A percentile compares a stretch with the other conserved stretches of the same genome.
Evolutionary conservation across 2,113 vertebrate species (phyloP).

Genomic region (Colaptes auratus): DNA sequence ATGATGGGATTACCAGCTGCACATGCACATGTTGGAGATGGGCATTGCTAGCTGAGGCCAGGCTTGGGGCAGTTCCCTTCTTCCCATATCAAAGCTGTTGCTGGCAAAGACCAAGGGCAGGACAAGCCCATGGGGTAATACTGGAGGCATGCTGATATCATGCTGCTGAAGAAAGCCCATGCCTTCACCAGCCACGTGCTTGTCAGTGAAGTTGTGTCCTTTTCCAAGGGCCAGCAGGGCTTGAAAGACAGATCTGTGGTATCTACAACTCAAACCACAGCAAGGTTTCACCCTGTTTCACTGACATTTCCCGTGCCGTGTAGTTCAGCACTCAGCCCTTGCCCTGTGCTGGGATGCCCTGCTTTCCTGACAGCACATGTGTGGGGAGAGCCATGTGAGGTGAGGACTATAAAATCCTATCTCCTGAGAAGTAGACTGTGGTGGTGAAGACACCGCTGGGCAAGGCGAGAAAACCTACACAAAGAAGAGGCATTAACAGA

Average conservation of each 20-base stretch:
- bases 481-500: neutral
- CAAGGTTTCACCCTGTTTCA: neutral
- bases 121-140: rapidly evolving
- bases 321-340: neutral
- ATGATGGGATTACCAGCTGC: neutral
- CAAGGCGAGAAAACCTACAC: neutral
- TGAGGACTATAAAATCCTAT: neutral
- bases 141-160: rapidly evolving
- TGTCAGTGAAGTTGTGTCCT: neutral
- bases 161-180: neutral
- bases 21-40: neutral
- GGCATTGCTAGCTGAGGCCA: neutral
- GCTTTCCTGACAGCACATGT: neutral
- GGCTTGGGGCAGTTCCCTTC: neutral
- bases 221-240: neutral
- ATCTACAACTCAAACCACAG: neutral
- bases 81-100: rapidly evolving
- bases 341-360: neutral
- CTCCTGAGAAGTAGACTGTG: neutral
- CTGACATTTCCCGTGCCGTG: rapidly evolving
- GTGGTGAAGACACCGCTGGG: neutral
- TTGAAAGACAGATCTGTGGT: neutral
- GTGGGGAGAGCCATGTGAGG: rapidly evolving
- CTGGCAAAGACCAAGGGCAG: neutral
- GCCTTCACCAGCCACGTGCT: neutral